Base-by-base conservation (phyloP, 2,888 invertebrate genomes). In the Cerastis leucographa region DNA sequence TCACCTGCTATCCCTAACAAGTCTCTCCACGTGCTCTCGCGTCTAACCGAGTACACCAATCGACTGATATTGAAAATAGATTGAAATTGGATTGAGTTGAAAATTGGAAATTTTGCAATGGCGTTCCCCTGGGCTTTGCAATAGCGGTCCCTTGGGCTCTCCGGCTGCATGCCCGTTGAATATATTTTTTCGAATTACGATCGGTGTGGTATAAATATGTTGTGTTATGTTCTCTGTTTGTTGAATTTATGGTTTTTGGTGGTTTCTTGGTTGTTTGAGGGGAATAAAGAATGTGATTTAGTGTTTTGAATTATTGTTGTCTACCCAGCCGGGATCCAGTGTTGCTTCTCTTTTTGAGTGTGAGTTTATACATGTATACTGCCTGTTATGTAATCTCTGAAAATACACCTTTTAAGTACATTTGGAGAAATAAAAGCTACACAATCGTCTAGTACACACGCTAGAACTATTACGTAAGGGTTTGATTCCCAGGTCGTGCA, bases 81-180 rank as follows among this genome's bases (percentile, higher is more conserved):
- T 87, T 82, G 88, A 87, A 87, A 88, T 88, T 86, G 88, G 80
- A 88, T 88, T 85, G 84, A 87, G 79, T 84, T 85, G 80, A 83
- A 87, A 87, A 87, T 86, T 85, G 87, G 87, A 87, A 87, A 85
- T 87, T 87, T 88, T 85, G 81, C 88, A 83, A 83, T 84, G 81
- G 74, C 71, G 56, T 44, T 73, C 84, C 83, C 78, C 40, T 67
- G 75, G 87, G 86, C 76, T 73, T 74, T 29, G 65, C 80, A 80
- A 80, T 84, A 76, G 76, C 64, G 64, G 17, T 76, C 82, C 85
- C 79, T 2, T 65, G 79, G 80, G 82, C 67, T 65, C 72, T 42
- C 68, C 46, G 71, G 67, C 61, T 80, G 81, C 82, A 85, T 84
- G 73, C 74, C 71, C 42, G 71, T 29, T 74, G 85, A 85, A 87